Base-by-base conservation (phyloP, 2,797 vertebrate genomes). In the Mionectes olivaceus region DNA sequence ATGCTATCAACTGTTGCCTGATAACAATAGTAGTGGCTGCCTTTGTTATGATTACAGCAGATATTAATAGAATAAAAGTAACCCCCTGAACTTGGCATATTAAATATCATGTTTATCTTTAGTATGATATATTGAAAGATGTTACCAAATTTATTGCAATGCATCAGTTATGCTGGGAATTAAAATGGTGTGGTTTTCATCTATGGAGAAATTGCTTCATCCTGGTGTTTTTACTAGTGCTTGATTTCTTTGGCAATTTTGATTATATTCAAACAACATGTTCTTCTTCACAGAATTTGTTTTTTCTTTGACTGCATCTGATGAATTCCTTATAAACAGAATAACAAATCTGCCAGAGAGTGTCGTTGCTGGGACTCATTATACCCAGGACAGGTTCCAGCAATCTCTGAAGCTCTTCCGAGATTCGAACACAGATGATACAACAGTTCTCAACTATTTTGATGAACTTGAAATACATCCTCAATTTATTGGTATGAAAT, bases 341-440 rank as follows among this genome's bases (percentile, higher is more conserved):
- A 98, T 99, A 93, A 97, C 99, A 70, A 98, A 99, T 86, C 98
- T 99, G 23, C 98, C 99, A 0, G 99, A 99, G 97, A 97, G 63
- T 8, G 3, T 97, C 7, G 98, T 99, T 44, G 97, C 97, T 39
- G 98, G 98, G 59, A 98, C 98, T 33, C 97, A 97, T 88, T 99
- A 99, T 33, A 94, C 97, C 41, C 98, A 98, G 73, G 98, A 99
- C 17, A 84, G 53, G 41, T 99, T 99, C 92, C 96, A 98, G 23
- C 96, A 50, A 5, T 65, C 83, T 6, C 97, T 99, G 74, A 95
- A 92, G 76, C 84, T 32, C 68, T 99, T 98, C 96, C 97, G 98
- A 60, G 97, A 98, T 49, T 93, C 84, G 65, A 98, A 98, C 41
- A 80, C 91, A 0, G 98, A 98, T 6, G 98, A 99, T 2, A 97